Conservation (phyloP, 1,140 invertebrate genomes). For the Zaprionus ghesquierei region DNA sequence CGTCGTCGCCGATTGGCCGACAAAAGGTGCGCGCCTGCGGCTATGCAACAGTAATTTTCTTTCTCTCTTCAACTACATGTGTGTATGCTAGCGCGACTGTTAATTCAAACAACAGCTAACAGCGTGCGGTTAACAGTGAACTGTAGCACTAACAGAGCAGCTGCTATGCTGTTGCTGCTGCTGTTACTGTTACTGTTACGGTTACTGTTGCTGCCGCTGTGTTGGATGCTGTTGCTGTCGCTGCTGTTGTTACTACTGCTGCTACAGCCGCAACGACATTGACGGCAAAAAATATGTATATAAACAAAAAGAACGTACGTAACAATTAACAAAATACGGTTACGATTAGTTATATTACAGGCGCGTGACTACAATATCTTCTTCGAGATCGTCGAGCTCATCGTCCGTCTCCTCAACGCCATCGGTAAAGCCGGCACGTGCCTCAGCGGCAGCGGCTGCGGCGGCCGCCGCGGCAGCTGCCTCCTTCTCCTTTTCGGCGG, state of each 20-base stretch:
- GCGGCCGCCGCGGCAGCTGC: constrained; percentile 69
- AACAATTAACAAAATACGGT: constrained; percentile 49
- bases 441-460: constrained; percentile 83
- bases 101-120: constrained; percentile 10
- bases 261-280: constrained; percentile 7
- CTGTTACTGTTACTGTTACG: not conserved
- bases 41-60: constrained; percentile 43
- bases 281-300: constrained; percentile 38
- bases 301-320: constrained; percentile 57
- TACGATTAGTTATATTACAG: constrained; percentile 84
- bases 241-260: not conserved
- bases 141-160: not conserved
- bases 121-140: constrained; percentile 7
- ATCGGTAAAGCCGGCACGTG: constrained; percentile 79
- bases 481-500: constrained; percentile 83
- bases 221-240: not conserved
- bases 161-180: not conserved
- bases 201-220: not conserved
- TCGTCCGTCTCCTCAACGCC: constrained; percentile 89
- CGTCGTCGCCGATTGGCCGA: constrained; percentile 21
- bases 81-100: constrained; percentile 20
- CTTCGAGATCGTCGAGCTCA: constrained; percentile 92
- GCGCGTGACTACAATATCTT: constrained; percentile 92
- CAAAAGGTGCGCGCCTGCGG: constrained; percentile 31
- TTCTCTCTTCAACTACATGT: constrained; percentile 18